Conservation (phyloP, 2,113 vertebrate genomes). For the Rhinichthys klamathensis region DNA sequence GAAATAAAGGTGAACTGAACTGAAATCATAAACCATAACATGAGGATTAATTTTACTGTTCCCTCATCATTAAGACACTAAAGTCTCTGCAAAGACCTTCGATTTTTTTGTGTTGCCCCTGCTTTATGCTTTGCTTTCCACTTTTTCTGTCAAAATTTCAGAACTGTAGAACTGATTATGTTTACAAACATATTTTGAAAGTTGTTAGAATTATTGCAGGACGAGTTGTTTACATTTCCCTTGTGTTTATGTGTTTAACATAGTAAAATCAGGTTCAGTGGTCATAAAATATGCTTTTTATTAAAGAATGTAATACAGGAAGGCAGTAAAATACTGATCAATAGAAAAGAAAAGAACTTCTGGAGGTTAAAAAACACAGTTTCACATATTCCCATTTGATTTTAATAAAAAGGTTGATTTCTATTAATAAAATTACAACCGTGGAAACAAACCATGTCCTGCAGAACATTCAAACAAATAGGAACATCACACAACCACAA, state of each 20-base stretch:
- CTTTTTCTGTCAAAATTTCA: neutral
- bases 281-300: neutral
- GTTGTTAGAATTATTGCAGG: neutral
- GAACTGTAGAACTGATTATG: neutral
- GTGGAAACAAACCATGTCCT: neutral
- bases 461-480: neutral
- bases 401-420: neutral
- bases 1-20: neutral
- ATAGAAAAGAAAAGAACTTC: neutral
- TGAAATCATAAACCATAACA: neutral
- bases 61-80: too few species aligned
- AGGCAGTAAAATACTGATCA: neutral
- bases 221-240: neutral
- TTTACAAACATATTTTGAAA: neutral
- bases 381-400: neutral
- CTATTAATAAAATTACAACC: slow-evolving; percentile 6
- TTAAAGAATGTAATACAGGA: neutral
- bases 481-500: neutral
- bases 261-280: neutral
- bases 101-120: neutral
- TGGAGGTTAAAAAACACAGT: neutral
- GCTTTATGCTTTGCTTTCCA: neutral
- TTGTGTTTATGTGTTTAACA: neutral
- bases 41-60: neutral
- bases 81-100: neutral